Evolutionary conservation across 2,888 invertebrate genomes (phyloP).

Genomic region (Caprella mutica): DNA sequence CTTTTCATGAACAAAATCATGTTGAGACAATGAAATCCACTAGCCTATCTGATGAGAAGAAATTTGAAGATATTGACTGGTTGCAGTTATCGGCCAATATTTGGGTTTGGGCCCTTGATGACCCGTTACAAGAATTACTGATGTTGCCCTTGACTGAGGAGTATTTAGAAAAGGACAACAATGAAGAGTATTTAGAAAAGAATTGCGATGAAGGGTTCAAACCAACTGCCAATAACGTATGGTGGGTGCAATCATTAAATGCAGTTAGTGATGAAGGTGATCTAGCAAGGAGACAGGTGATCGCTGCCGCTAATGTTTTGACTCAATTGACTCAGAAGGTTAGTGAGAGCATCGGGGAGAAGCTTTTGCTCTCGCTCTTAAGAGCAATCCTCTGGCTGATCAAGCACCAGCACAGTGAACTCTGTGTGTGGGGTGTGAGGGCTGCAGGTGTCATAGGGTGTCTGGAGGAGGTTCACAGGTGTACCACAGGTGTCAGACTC

Average conservation of each 20-base stretch:
- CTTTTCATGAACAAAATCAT: too few species aligned
- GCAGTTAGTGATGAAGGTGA: neutral
- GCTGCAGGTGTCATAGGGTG: neutral
- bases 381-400: slow-evolving; percentile 11
- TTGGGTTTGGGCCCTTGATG: slow-evolving; percentile 33
- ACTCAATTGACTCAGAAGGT: slow-evolving; percentile 19
- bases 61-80: slow-evolving; percentile 7
- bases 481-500: neutral
- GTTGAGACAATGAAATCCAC: neutral
- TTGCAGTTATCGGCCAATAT: slow-evolving; percentile 14
- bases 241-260: neutral
- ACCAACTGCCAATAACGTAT: too few species aligned
- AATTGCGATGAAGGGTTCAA: neutral
- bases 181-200: neutral
- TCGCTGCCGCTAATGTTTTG: slow-evolving; percentile 24
- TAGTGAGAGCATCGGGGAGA: neutral
- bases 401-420: slow-evolving; percentile 3
- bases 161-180: neutral
- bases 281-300: slow-evolving; percentile 13
- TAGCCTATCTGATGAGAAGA: neutral
- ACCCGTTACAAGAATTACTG: too few species aligned
- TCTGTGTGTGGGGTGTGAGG: slow-evolving; percentile 7
- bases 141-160: neutral
- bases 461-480: neutral
- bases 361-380: neutral